Percentiles rank a stretch among this genome's conserved stretches.
phyloP scores from a whole-genome alignment of 2,888 invertebrate species.

The Rhimphoctona megacephalus region DNA sequence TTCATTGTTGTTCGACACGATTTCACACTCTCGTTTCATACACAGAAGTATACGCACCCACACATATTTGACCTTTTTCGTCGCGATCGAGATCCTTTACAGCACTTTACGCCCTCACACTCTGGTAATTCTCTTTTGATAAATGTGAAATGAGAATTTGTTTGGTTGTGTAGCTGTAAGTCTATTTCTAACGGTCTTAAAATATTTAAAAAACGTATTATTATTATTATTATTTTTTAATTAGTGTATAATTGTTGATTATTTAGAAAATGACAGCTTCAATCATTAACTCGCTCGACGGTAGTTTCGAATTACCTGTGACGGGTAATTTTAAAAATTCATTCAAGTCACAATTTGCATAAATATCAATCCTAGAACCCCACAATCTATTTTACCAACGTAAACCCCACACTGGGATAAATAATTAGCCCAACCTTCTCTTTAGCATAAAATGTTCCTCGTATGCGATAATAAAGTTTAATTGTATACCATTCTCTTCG shows the following conservation, averaged over 20 bases:
- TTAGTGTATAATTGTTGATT: too few species aligned
- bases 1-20: constrained; percentile 41
- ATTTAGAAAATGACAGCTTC: not conserved
- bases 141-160: not conserved
- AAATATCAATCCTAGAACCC: too few species aligned
- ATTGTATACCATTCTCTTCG: too few species aligned
- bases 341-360: not conserved
- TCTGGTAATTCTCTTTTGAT: constrained; percentile 8
- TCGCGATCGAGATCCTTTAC: constrained; percentile 36
- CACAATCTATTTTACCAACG: too few species aligned
- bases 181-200: not conserved
- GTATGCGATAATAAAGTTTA: too few species aligned
- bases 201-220: too few species aligned
- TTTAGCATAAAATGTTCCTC: too few species aligned
- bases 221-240: too few species aligned
- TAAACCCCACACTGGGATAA: too few species aligned
- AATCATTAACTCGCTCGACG: not conserved
- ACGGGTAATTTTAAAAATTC: not conserved
- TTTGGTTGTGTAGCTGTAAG: not conserved
- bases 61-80: constrained; percentile 53
- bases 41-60: constrained; percentile 6
- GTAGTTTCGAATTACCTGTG: not conserved
- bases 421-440: too few species aligned
- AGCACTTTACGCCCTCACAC: constrained; percentile 4
- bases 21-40: constrained; percentile 41